Base-by-base conservation (phyloP, 1,140 invertebrate genomes). In the Babylonia areolata region DNA sequence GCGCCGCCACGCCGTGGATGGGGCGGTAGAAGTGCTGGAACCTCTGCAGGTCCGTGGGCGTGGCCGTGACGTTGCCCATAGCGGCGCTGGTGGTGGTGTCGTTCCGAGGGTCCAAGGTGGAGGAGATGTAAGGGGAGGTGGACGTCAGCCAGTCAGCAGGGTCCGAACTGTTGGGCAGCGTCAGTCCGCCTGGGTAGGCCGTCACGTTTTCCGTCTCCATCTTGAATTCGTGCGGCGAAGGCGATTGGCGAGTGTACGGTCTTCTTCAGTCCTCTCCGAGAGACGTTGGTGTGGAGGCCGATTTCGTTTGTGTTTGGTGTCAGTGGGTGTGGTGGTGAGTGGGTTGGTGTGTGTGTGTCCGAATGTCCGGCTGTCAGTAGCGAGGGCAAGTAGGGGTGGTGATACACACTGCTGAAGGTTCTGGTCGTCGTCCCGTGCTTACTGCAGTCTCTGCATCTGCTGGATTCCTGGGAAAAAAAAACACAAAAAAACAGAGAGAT, bases 1-100 rank as follows among this genome's bases (percentile, higher is more conserved):
- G 94, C 3, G 96, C 95, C 39, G 96, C 91, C 92, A 97, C 96
- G 3, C 96, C 96, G 93, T 98, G 97, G 31, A 96, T 90, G 39
- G 92, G 89, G 15, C 90, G 89, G 88, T 96, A 96, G 58, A 85
- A 90, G 0, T 83, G 31, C 40, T 86, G 85, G 86, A 92, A 93
- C 35, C 84, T 33, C 42, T 86, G 85, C 42, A 93, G 87, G 35
- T 86, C 89, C 12, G 88, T 64, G 0, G 88, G 73, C 5, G 81
- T 28, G 33, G 39, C 54, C 11, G 81, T 85, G 46, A 46, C 73
- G 58, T 86, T 89, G 9, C 23, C 58, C 58, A 71, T 75, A 39
- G 73, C 28, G 58, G 28, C 5, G 58, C 15, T 5, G 33, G 46
- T 51, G 23, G 46, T 17, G 28, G 78, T 86, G 79, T 31, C 33